Percentiles rank a stretch among this genome's conserved stretches.
These are phyloP conservation scores for Philopotamus ludificatus DNA, from an alignment of 1,140 invertebrate species.

Conservation along the genomic window DNA sequence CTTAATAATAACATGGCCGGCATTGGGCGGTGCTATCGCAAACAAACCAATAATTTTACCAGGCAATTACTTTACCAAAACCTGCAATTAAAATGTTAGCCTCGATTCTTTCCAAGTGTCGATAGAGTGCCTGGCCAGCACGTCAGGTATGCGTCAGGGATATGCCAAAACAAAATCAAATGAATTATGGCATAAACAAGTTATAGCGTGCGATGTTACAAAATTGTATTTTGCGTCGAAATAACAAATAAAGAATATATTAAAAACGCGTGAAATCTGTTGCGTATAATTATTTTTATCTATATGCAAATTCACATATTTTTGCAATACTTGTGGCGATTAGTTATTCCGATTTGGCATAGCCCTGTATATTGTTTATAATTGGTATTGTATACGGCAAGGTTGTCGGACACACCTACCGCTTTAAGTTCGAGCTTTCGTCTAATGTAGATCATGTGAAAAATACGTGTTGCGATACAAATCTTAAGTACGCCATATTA, in stretches of 20 bases:
- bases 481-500: conserved; percentile 15
- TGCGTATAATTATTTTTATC: too few species aligned
- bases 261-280: too few species aligned
- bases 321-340: too few species aligned
- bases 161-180: too few species aligned
- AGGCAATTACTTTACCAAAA: conserved; percentile 38
- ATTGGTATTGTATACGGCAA: conserved; percentile 29
- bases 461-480: conserved; percentile 12
- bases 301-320: too few species aligned
- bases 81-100: conserved; percentile 41
- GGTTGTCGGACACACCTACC: conserved; percentile 24
- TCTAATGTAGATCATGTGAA: conserved; percentile 36
- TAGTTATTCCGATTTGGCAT: too few species aligned
- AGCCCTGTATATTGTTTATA: conserved; percentile 22
- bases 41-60: conserved; percentile 39
- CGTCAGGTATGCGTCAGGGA: neutral
- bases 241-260: too few species aligned
- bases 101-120: conserved; percentile 36
- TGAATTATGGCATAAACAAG: too few species aligned
- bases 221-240: too few species aligned
- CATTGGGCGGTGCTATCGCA: conserved; percentile 17
- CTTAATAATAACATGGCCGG: conserved; percentile 3
- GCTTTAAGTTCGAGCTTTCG: conserved; percentile 32
- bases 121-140: conserved; percentile 17
- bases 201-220: too few species aligned